Base-by-base conservation (phyloP, 2,888 invertebrate species). In the Eugnorisma glareosa region DNA sequence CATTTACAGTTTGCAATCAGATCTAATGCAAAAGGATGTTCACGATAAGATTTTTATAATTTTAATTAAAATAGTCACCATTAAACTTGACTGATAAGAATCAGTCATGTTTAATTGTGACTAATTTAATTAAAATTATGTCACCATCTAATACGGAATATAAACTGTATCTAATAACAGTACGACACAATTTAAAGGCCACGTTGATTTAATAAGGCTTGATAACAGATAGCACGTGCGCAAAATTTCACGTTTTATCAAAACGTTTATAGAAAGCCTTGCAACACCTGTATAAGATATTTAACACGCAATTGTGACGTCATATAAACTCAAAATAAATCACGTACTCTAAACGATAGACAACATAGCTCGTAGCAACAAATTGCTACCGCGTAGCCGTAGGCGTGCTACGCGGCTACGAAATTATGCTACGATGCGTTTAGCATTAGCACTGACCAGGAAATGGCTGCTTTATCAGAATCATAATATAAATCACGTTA, bases 221-320 rank as follows among this genome's bases (percentile, higher is more conserved):
- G 82, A 75, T 75, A 57, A 57, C 5, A 57, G 24, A 11, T 40
- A 67, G 48, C 79, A 79, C 75, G 82, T 75, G 68, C 57, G 28
- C 10, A 0, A 48, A 63, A 31, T 45, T 57, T 43, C 13, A 57
- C 1, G 24, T 35, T 37, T 73, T 73, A 79, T 81, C 74, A 43
- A 73, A 79, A 67, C 79, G 43, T 79, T 80, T 81, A 61, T 51
- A 15, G 48, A 81, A 73, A 73, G 3, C 24, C 66, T 43, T 81
- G 67, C 67, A 31, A 40, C 75, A 40, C 45, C 74, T 81, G 43
- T 61, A 11, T 35, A 48, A 35, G n/a, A 57, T 48, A 71, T 48
- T 48, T 18, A 59, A 66, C 10, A 4, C 61, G 48, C 10, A 48
- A 59, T n/a, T 51, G 6, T 81, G 66, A 79, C 43, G 74, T 73